Base-by-base conservation (phyloP, 2,888 invertebrate species). In the Odontocerum albicorne region DNA sequence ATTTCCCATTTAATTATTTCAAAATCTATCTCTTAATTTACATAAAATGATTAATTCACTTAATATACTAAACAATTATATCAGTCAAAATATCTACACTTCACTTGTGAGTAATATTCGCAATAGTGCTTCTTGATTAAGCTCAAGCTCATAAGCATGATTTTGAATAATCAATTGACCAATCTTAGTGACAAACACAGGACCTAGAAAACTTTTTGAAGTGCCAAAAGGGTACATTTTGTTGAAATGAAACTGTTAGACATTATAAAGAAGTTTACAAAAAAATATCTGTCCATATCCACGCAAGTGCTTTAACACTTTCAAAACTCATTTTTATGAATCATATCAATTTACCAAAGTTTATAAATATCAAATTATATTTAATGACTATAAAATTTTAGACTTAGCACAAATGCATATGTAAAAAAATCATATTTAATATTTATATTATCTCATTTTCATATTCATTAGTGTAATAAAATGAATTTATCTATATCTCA, bases 251-350 rank as follows among this genome's bases (percentile, higher is more conserved):
- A 58, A 50, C 45, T 46, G 49, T 49, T 43, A 31, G 17, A 19
- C 8, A 6, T 45, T 43, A 19, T 35, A 46, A 38, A 38, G 43
- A 21, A 22, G 21, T 36, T n/a, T 39, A 51, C 17, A 22, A 17
- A 51, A 38, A 38, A 32, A 31, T 50, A 38, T 10, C 16, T 39
- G n/a, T 40, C 42, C 21, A 22, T 58, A 43, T 47, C 39, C 55
- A 59, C 59, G 59, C 59, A 59, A 58, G 59, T 59, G 55, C 59
- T 59, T 59, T 49, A 42, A 55, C 58, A 58, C 58, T 15, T 17
- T 35, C 27, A 50, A 46, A 21, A 21, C 44, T 43, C 33, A 46
- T 44, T 46, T 49, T 33, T 46, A 33, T 32, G 44, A n/a, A 46
- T 52, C 45, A 51, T 47, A 47, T 47, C 47, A 47, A 36, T 36